phyloP scores from a whole-genome alignment of 1,140 invertebrate genomes.

The Brachionus rotundiformis region DNA sequence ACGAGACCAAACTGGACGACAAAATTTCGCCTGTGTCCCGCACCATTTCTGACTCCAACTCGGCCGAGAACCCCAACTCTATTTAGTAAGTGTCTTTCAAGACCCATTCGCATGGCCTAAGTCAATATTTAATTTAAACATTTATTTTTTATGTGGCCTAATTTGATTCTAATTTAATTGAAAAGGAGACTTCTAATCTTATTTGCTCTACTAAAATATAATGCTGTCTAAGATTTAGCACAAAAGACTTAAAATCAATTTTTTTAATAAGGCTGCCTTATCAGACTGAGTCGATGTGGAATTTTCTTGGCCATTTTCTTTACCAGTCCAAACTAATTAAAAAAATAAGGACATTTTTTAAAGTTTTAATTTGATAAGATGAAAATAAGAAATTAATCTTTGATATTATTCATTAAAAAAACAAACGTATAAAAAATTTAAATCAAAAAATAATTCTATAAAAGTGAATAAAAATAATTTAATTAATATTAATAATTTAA shows the following conservation, averaged over 20 bases:
- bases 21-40: neutral
- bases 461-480: no score
- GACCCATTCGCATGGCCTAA: neutral
- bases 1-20: neutral
- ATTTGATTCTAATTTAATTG: slow-evolving; percentile 34
- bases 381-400: no score
- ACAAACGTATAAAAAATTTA: no score
- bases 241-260: neutral
- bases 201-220: slow-evolving; percentile 5
- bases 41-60: neutral
- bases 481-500: no score
- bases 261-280: neutral
- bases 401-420: no score
- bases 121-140: slow-evolving; percentile 24
- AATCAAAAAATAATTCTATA: no score
- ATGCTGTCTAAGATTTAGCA: slow-evolving; percentile 7
- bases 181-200: neutral
- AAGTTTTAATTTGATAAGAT: no score
- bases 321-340: no score
- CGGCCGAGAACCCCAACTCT: neutral
- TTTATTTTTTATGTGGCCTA: neutral
- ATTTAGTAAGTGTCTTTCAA: neutral
- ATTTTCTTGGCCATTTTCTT: no score
- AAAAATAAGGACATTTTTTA: no score
- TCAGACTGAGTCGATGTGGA: neutral